Evolutionary conservation across 2,113 vertebrate genomes (phyloP).

Genomic region (Erythrolamprus reginae): DNA sequence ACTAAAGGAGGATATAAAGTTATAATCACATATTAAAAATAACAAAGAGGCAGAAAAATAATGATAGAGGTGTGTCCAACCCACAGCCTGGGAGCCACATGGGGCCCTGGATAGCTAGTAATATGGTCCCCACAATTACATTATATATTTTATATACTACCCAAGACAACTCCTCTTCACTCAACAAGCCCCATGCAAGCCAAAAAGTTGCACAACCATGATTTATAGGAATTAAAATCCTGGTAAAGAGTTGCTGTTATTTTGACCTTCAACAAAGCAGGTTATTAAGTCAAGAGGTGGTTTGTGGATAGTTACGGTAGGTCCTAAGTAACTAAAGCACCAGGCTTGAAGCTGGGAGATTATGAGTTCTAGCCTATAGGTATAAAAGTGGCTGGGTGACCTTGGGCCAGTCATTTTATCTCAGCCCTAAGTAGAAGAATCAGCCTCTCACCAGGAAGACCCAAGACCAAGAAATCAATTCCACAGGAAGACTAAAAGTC

Average conservation of each 20-base stretch:
- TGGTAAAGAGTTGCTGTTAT: neutral
- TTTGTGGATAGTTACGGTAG: neutral
- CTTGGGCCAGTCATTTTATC: neutral
- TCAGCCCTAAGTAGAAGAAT: neutral
- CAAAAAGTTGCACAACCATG: neutral
- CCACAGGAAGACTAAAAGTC: neutral
- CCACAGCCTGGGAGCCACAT: neutral
- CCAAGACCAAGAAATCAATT: neutral
- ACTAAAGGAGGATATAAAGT: neutral
- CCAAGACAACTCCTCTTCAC: neutral
- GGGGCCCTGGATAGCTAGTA: neutral
- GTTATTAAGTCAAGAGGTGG: neutral
- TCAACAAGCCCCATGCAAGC: neutral
- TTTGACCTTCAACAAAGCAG: neutral
- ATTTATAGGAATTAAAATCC: neutral
- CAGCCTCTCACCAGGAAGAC: neutral
- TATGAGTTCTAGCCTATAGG: neutral
- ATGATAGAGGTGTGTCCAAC: neutral
- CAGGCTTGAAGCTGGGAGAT: neutral
- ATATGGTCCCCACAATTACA: neutral
- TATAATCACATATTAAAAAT: neutral
- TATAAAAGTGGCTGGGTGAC: neutral
- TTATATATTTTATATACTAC: neutral
- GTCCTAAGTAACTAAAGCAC: neutral
- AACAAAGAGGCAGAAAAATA: neutral